These are phyloP conservation scores for Tipula unca DNA, from an alignment of 2,888 invertebrate species.

Conservation along the genomic window DNA sequence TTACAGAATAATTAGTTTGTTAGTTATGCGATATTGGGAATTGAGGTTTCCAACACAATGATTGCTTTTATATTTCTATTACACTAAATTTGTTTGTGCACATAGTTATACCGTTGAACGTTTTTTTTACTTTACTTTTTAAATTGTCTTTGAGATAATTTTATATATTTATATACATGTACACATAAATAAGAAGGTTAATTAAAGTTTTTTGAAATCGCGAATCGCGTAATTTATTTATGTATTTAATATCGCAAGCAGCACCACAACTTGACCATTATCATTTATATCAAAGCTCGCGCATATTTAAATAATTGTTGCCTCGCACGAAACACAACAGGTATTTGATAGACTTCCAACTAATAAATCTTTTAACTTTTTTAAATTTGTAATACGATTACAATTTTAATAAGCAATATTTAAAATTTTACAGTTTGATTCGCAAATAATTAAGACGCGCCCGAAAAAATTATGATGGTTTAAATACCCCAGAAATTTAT, in stretches of 20 bases:
- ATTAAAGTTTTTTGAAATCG: background rate
- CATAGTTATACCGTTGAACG: background rate
- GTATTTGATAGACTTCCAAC: background rate
- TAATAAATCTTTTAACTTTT: background rate
- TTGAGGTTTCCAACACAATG: background rate
- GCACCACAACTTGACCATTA: background rate
- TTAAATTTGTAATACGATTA: background rate
- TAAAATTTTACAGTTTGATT: background rate
- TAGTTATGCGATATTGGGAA: background rate
- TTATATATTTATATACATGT: background rate
- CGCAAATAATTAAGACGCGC: background rate
- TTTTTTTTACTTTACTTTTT: background rate
- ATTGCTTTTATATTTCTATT: background rate
- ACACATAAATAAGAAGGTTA: slow-evolving; percentile 1
- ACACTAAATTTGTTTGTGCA: background rate
- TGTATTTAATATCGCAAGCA: background rate
- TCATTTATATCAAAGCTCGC: background rate
- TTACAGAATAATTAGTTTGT: background rate
- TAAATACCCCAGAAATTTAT: background rate
- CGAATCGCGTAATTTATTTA: background rate
- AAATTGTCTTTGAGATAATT: background rate
- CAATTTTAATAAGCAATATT: background rate
- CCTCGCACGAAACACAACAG: background rate
- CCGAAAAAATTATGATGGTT: background rate
- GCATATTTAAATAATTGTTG: background rate